Conservation (phyloP, 2,797 vertebrate genomes). For the Monodelphis domestica region DNA sequence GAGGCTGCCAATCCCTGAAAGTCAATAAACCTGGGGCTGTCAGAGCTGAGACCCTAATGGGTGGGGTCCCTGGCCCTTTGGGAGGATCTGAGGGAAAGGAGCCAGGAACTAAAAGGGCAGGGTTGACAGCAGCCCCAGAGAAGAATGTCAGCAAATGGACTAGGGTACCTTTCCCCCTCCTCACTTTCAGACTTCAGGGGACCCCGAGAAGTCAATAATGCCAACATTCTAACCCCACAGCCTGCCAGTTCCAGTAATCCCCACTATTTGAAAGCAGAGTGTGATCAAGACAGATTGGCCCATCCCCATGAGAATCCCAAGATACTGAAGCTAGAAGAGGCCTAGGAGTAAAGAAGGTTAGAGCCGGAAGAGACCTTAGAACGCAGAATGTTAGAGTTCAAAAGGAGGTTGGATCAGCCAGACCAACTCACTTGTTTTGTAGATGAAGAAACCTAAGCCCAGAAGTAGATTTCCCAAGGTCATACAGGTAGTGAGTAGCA, state of each 20-base stretch:
- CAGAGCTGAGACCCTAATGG: neutral
- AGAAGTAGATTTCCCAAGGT: neutral
- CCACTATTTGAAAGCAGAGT: neutral
- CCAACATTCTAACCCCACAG: neutral
- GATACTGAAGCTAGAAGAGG: neutral
- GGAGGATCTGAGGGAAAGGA: neutral
- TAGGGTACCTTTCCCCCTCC: neutral
- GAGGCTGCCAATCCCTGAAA: neutral
- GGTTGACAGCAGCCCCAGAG: neutral
- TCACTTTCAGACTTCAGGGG: neutral
- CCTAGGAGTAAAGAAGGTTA: neutral
- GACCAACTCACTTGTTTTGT: neutral
- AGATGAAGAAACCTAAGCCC: neutral
- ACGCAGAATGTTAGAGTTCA: neutral
- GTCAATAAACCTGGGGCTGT: conserved; percentile 8
- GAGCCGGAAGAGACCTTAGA: neutral
- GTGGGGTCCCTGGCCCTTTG: neutral
- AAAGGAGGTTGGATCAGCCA: neutral
- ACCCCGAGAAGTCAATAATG: neutral
- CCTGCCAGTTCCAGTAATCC: neutral
- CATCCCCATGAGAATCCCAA: neutral
- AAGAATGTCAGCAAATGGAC: neutral
- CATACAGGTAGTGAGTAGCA: neutral
- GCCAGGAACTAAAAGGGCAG: neutral
- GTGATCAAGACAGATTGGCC: neutral